These are phyloP conservation scores for Anser cygnoides DNA, from an alignment of 2,113 vertebrate genomes.

Conservation along the genomic window DNA sequence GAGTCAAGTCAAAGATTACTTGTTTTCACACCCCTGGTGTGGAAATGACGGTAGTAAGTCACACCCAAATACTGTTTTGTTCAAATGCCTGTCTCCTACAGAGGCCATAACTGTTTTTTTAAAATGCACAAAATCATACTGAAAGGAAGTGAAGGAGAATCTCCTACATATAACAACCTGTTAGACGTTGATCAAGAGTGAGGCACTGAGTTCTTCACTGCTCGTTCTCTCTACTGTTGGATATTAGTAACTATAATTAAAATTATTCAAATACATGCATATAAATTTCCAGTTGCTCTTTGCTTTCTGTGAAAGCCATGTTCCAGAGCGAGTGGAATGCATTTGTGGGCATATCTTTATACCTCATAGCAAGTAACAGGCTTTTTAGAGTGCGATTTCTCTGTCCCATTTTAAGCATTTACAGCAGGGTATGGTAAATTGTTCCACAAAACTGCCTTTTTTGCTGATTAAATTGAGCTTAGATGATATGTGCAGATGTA, in stretches of 20 bases:
- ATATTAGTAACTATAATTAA: not conserved
- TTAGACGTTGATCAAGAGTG: not conserved
- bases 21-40: not conserved
- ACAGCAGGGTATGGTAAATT: not conserved
- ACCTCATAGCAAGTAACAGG: not conserved
- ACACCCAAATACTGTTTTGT: not conserved
- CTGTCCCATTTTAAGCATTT: not conserved
- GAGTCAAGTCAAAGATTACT: not conserved
- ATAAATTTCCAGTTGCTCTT: not conserved
- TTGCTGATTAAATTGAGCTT: not conserved
- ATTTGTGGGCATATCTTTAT: not conserved
- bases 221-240: not conserved
- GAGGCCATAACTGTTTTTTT: not conserved
- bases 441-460: not conserved
- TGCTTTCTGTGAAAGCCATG: not conserved
- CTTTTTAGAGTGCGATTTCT: rapidly evolving
- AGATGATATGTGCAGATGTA: not conserved
- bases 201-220: not conserved
- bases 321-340: not conserved
- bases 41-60: not conserved
- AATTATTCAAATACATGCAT: not conserved
- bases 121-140: not conserved
- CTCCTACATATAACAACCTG: not conserved
- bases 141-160: not conserved
- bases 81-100: not conserved